Conservation (phyloP, 2,888 invertebrate genomes). For the Camponotus fellah region DNA sequence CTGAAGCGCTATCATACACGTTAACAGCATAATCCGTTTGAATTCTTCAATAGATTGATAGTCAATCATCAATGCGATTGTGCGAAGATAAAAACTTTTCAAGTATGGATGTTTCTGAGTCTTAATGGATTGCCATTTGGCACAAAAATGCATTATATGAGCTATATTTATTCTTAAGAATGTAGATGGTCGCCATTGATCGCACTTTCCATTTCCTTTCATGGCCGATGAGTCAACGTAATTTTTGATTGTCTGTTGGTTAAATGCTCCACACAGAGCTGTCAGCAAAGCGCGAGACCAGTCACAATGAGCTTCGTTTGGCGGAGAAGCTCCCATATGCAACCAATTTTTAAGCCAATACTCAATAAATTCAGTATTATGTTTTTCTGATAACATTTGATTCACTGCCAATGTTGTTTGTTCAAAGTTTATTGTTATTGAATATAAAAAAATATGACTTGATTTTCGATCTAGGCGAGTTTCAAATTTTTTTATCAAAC, state of each 20-base stretch:
- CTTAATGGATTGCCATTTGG: constrained; percentile 8
- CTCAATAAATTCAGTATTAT: constrained; percentile 18
- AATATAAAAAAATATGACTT: neutral
- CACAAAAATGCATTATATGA: constrained; percentile 14
- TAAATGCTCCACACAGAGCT: constrained; percentile 8
- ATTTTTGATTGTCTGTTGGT: constrained; percentile 14
- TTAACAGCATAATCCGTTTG: neutral
- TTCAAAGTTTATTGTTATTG: constrained; percentile 1
- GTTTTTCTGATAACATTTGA: constrained; percentile 10
- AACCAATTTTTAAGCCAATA: neutral
- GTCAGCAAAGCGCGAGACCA: neutral
- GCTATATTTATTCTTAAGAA: constrained; percentile 7
- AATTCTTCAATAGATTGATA: constrained; percentile 7
- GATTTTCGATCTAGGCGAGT: constrained; percentile 9
- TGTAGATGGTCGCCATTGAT: neutral
- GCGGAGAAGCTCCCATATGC: neutral
- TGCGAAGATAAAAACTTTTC: constrained; percentile 8
- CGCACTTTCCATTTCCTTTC: neutral
- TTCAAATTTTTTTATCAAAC: constrained; percentile 1
- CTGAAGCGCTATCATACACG: neutral
- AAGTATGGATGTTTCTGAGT: constrained; percentile 7
- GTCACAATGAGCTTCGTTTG: neutral
- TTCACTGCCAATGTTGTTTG: neutral
- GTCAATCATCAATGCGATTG: constrained; percentile 1
- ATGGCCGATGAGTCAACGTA: neutral